Evolutionary conservation across 1,140 invertebrate genomes (phyloP).

Genomic region (Calliphora vicina): DNA sequence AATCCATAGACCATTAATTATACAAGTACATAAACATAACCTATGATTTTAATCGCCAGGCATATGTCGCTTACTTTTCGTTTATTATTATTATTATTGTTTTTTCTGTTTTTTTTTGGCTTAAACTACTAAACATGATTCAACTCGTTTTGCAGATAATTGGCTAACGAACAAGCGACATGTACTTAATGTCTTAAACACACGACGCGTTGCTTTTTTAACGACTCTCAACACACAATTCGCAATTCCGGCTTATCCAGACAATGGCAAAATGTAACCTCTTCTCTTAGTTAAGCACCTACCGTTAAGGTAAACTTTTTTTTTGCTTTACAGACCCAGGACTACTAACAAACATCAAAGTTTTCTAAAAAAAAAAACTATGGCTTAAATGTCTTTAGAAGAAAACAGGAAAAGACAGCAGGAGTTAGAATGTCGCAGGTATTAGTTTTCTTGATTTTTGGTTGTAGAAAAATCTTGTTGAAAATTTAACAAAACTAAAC

Average conservation of each 20-base stretch:
- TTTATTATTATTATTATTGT: not conserved
- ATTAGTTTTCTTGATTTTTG: not conserved
- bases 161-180: slow-evolving; percentile 32
- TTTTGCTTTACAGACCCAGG: not conserved
- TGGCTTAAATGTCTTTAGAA: not conserved
- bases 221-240: not conserved
- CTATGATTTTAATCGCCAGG: slow-evolving; percentile 1
- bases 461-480: not conserved
- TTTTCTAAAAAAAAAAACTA: not conserved
- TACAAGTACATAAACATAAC: not conserved
- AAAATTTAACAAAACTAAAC: not conserved
- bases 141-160: slow-evolving; percentile 15
- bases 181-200: slow-evolving; percentile 3
- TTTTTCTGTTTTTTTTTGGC: not conserved
- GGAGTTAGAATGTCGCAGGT: slow-evolving; percentile 1
- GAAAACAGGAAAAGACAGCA: not conserved
- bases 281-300: not conserved
- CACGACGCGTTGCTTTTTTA: not conserved
- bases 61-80: not conserved
- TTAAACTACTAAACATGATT: not conserved
- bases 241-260: slow-evolving; percentile 23
- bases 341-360: not conserved
- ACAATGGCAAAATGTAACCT: not conserved
- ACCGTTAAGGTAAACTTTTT: not conserved
- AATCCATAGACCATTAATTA: no score